Evolutionary conservation across 2,797 vertebrate species (phyloP).

Genomic region (Bryconaethiops microstoma): DNA sequence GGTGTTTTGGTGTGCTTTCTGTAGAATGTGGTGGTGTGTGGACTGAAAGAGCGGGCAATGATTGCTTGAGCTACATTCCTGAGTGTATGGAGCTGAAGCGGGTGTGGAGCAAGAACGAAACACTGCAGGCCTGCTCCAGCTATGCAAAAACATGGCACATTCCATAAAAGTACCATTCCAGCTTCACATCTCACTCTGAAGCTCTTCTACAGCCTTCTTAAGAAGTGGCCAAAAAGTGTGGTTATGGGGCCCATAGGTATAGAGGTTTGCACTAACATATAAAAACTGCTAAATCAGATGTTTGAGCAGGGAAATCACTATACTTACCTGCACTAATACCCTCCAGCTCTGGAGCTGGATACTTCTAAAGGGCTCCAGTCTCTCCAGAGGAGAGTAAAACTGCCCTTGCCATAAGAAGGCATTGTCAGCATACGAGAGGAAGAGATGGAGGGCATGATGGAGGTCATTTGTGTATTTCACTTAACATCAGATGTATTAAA

Average conservation of each 20-base stretch:
- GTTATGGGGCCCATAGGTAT: background rate
- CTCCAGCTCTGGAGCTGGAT: background rate
- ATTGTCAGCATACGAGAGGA: no score
- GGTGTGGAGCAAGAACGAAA: conserved; percentile 49
- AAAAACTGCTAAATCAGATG: background rate
- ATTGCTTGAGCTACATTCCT: conserved; percentile 52
- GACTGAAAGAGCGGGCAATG: conserved; percentile 16
- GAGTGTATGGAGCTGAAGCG: conserved; percentile 43
- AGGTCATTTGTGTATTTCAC: no score
- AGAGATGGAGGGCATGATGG: no score
- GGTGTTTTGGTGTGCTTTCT: conserved; percentile 19
- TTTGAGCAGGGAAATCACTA: background rate
- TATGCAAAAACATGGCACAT: conserved; percentile 26
- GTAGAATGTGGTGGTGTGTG: conserved; percentile 7
- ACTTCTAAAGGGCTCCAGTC: background rate
- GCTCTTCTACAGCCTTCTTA: background rate
- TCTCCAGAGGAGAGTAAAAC: no score
- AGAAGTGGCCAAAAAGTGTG: background rate
- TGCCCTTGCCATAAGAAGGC: no score
- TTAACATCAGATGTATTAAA: no score
- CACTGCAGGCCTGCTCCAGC: conserved; percentile 45
- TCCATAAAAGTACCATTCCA: background rate
- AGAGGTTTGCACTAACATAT: background rate
- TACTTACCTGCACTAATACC: background rate
- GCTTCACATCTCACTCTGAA: background rate